Percentiles rank a stretch among this genome's conserved stretches.
phyloP scores from a whole-genome alignment of 2,113 vertebrate species.

The Python bivittatus region DNA sequence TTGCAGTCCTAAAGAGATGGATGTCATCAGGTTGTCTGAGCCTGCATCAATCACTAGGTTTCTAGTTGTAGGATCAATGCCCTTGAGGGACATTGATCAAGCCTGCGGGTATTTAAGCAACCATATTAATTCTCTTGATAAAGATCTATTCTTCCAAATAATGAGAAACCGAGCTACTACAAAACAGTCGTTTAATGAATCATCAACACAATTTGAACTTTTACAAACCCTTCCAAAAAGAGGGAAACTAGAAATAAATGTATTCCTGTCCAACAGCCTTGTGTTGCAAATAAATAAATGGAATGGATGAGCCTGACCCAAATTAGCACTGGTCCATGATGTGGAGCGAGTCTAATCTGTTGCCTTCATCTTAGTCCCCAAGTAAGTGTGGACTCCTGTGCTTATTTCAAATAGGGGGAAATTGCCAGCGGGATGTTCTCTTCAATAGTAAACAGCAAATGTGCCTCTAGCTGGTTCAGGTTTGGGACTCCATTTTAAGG shows the following conservation, averaged over 20 bases:
- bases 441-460: background rate
- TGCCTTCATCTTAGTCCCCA: background rate
- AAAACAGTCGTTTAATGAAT: background rate
- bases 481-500: background rate
- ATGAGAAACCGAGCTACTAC: background rate
- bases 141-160: background rate
- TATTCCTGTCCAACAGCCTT: background rate
- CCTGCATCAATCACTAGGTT: background rate
- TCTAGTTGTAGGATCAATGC: background rate
- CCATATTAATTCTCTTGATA: background rate
- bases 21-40: background rate
- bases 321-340: background rate
- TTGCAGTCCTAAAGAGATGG: background rate
- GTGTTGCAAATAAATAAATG: background rate
- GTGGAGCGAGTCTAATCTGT: background rate
- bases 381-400: background rate
- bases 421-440: background rate
- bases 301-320: background rate
- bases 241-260: background rate
- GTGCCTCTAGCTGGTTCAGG: background rate
- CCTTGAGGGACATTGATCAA: background rate
- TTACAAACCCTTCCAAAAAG: background rate
- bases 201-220: background rate
- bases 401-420: background rate
- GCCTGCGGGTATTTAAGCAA: background rate